These are phyloP conservation scores for Nematolebias whitei DNA, from an alignment of 2,113 vertebrate species.

Conservation along the genomic window DNA sequence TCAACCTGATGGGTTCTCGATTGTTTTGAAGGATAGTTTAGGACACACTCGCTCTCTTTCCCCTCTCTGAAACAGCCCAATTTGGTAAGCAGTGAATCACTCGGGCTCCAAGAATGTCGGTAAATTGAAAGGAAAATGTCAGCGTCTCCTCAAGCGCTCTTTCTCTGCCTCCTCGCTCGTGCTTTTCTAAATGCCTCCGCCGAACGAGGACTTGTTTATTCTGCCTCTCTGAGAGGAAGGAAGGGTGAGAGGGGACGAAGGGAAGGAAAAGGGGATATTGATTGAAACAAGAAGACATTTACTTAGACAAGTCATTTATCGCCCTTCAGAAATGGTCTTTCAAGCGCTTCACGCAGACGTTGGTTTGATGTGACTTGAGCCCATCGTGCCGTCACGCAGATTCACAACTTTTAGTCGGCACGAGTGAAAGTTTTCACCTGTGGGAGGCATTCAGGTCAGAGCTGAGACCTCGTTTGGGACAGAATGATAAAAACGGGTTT, in stretches of 20 bases:
- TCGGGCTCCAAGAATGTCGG: conserved; percentile 50
- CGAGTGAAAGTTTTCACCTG: conserved; percentile 20
- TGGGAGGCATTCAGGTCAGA: conserved; percentile 1
- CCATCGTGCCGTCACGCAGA: conserved; percentile 26
- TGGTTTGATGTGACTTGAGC: conserved; percentile 34
- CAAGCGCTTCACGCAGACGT: conserved; percentile 31
- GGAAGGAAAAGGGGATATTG: conserved; percentile 52
- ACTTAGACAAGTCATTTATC: conserved; percentile 72
- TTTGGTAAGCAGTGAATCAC: conserved; percentile 71
- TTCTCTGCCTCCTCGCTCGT: conserved; percentile 49
- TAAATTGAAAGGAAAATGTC: conserved; percentile 69
- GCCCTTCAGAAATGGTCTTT: conserved; percentile 33
- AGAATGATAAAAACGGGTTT: no score
- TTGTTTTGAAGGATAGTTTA: conserved; percentile 70
- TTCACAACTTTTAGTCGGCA: conserved; percentile 21
- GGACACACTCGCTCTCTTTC: conserved; percentile 45
- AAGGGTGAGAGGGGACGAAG: conserved; percentile 22
- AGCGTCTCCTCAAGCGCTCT: conserved; percentile 58
- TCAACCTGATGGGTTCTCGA: conserved; percentile 70
- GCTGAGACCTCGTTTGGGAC: conserved; percentile 1
- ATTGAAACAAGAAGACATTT: conserved; percentile 74
- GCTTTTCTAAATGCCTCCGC: conserved; percentile 58
- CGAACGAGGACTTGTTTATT: conserved; percentile 63
- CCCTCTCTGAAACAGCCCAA: conserved; percentile 55
- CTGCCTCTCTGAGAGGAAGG: conserved; percentile 48